Evolutionary conservation across 2,888 invertebrate genomes (phyloP), one percentile per base, ranked within the genome.

Genomic region (Zhuqinia jingwanae): DNA sequence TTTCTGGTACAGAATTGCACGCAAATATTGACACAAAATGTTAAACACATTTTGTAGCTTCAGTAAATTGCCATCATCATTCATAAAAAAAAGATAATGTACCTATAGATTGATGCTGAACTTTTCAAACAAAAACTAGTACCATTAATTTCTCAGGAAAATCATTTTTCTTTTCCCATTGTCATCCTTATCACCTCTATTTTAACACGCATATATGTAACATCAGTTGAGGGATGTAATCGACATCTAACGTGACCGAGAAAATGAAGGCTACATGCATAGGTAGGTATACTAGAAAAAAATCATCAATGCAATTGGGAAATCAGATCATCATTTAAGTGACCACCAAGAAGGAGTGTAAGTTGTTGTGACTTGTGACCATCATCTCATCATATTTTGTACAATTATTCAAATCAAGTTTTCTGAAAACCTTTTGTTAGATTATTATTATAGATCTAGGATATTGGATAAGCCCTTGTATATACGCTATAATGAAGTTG

Each of bases 331-430:
- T 27, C 58, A n/a, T n/a, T n/a, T n/a, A n/a, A n/a, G n/a, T n/a
- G n/a, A n/a, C n/a, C n/a, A n/a, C n/a, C n/a, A n/a, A n/a, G n/a
- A n/a, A n/a, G n/a, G n/a, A n/a, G n/a, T n/a, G n/a, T n/a, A n/a
- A n/a, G n/a, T n/a, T n/a, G n/a, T n/a, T n/a, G n/a, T n/a, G n/a
- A n/a, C n/a, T n/a, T n/a, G n/a, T n/a, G n/a, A n/a, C n/a, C n/a
- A n/a, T n/a, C n/a, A n/a, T n/a, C n/a, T n/a, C n/a, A n/a, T n/a
- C n/a, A n/a, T n/a, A n/a, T n/a, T n/a, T n/a, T n/a, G 10, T 45
- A 30, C 27, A 79, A 68, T 79, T 79, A 65, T 68, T 20, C 63
- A 63, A 78, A 78, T 47, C 63, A 47, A 25, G 68, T 65, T 79
- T 79, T 56, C n/a, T n/a, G n/a, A n/a, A n/a, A n/a, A n/a, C n/a